Evolutionary conservation across 2,113 vertebrate genomes (phyloP).

Genomic region (Apus apus): DNA sequence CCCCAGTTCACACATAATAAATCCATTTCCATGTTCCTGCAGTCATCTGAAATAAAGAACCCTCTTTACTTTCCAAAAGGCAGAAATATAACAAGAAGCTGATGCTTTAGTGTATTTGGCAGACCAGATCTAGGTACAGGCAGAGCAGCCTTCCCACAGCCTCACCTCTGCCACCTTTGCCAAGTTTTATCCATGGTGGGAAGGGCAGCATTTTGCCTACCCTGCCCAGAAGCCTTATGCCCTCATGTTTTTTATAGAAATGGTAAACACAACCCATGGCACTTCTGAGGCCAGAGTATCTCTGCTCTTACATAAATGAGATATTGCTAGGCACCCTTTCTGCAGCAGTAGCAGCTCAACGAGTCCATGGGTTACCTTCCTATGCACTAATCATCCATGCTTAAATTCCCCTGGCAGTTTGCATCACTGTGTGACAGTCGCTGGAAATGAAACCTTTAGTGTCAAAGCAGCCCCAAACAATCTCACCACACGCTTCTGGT

Average conservation of each 20-base stretch:
- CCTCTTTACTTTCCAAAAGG: not conserved
- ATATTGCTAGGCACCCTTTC: not conserved
- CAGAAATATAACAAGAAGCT: not conserved
- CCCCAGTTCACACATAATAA: not conserved
- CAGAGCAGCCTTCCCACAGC: not conserved
- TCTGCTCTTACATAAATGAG: not conserved
- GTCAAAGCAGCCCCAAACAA: not conserved
- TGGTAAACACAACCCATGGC: not conserved
- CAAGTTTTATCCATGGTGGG: rapidly evolving
- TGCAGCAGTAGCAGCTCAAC: not conserved
- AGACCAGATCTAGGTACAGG: not conserved
- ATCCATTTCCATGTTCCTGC: not conserved
- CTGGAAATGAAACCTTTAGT: not conserved
- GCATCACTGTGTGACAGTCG: not conserved
- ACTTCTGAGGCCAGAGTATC: not conserved
- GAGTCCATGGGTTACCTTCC: not conserved
- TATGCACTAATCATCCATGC: not conserved
- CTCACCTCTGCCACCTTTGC: not conserved
- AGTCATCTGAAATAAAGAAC: not conserved
- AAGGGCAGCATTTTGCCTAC: not conserved
- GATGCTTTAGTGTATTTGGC: not conserved
- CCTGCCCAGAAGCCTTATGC: not conserved
- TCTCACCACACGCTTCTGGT: not conserved
- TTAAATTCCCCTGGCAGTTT: not conserved
- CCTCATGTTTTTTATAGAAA: not conserved